Base-by-base conservation (phyloP, 2,888 invertebrate genomes). In the Drosophila falleni region DNA sequence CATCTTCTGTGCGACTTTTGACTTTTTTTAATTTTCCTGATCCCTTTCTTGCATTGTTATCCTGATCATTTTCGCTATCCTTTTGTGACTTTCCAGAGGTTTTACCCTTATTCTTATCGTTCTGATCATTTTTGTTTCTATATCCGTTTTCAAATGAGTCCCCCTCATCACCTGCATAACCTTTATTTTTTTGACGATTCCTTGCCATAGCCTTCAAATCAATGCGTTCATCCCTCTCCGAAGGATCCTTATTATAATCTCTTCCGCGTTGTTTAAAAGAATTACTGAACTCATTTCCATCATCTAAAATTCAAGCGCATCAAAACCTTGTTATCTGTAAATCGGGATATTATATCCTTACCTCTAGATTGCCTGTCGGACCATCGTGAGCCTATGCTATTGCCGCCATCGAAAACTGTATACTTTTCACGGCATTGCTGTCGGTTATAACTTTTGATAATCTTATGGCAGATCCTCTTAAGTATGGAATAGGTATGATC, bases 371-470 rank as follows among this genome's bases (percentile, higher is more conserved):
- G 59, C 13, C 19, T 50, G 9, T 63, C 64, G 2, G 31, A 31
- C 15, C 44, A 47, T 31, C 41, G 41, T 1, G 39, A 3, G 11
- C 41, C 53, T 15, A 70, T 65, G 51, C 91, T 89, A 37, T 89
- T 90, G 0, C 91, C 91, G 33, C 91, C 91, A 47, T 87, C 82
- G 35, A 91, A 91, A 8, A 90, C 61, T 8, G 87, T 74, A 53
- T 90, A 91, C n/a, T 74, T 82, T 35, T 91, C 88, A 26, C 74
- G 75, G 44, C 87, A 84, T 53, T 80, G 76, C 44, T 80, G 74
- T 3, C 89, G 82, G 11, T 81, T 76, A 9, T 83, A 87, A 13
- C 75, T 83, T 41, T 79, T 88, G 0, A 91, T 71, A 23, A 91
- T 89, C 63, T 88, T 88, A n/a, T 84, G 81, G 42, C 91, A 91